Conservation (phyloP, 2,888 invertebrate species). For the Phengaris alcon region DNA sequence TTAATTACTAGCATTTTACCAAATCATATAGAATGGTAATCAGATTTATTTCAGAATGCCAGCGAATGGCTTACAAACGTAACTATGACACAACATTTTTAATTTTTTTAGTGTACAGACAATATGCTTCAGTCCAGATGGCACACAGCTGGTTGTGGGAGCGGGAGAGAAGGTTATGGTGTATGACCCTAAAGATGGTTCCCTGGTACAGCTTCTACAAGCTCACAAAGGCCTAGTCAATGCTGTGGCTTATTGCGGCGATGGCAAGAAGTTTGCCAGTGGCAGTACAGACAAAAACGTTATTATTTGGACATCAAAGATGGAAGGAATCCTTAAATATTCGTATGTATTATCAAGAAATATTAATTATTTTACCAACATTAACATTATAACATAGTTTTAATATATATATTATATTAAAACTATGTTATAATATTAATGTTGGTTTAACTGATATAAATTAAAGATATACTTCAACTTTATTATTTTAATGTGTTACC, state of each 20-base stretch:
- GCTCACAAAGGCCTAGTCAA: constrained; percentile 97
- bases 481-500: too few relatives aligned
- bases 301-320: constrained; percentile 97
- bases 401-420: too few relatives aligned
- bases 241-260: constrained; percentile 93
- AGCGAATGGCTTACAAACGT: neutral
- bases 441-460: too few relatives aligned
- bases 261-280: constrained; percentile 97
- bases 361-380: too few relatives aligned
- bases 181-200: constrained; percentile 94
- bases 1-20: neutral
- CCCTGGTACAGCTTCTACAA: constrained; percentile 93
- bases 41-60: too few relatives aligned
- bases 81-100: neutral
- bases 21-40: too few relatives aligned
- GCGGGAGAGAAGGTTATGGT: constrained; percentile 97
- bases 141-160: constrained; percentile 94
- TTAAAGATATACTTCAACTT: too few relatives aligned
- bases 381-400: too few relatives aligned
- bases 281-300: constrained; percentile 98
- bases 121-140: constrained; percentile 97
- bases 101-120: constrained; percentile 88
- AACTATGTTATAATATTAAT: too few relatives aligned
- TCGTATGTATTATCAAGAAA: constrained; percentile 81
- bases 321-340: constrained; percentile 97